These are phyloP conservation scores for Eueremaeus valkanovi DNA, from an alignment of 2,888 invertebrate genomes.

Conservation along the genomic window DNA sequence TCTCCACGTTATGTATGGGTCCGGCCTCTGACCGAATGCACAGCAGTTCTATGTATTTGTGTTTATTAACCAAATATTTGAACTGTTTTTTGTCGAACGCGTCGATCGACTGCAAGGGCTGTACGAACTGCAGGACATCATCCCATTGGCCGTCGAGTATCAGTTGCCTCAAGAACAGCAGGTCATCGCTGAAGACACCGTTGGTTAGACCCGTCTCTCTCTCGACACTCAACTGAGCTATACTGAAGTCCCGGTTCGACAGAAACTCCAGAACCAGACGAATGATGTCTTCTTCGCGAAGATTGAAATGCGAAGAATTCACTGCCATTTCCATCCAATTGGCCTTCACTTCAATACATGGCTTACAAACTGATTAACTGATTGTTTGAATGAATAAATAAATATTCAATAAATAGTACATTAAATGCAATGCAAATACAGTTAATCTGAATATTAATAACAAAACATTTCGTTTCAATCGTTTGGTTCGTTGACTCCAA, in stretches of 20 bases:
- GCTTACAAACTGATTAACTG: not conserved
- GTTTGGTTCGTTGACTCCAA: constrained; percentile 24
- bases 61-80: constrained; percentile 78
- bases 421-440: too few species aligned
- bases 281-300: constrained; percentile 84
- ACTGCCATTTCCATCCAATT: not conserved
- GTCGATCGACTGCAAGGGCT: constrained; percentile 70
- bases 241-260: constrained; percentile 83
- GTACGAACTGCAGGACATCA: constrained; percentile 90
- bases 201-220: constrained; percentile 93
- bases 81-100: constrained; percentile 79
- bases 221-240: constrained; percentile 78
- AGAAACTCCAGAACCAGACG: constrained; percentile 78
- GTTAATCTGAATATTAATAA: too few species aligned
- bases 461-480: not conserved
- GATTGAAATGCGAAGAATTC: constrained; percentile 59
- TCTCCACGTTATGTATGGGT: constrained; percentile 67
- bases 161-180: constrained; percentile 85
- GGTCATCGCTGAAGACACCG: constrained; percentile 87
- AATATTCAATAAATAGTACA: not conserved
- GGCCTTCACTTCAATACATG: too few species aligned
- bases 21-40: constrained; percentile 84
- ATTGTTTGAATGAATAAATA: not conserved
- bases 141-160: constrained; percentile 98
- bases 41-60: constrained; percentile 87